Evolutionary conservation across 1,140 invertebrate species (phyloP).

Genomic region (Solenopsis invicta): DNA sequence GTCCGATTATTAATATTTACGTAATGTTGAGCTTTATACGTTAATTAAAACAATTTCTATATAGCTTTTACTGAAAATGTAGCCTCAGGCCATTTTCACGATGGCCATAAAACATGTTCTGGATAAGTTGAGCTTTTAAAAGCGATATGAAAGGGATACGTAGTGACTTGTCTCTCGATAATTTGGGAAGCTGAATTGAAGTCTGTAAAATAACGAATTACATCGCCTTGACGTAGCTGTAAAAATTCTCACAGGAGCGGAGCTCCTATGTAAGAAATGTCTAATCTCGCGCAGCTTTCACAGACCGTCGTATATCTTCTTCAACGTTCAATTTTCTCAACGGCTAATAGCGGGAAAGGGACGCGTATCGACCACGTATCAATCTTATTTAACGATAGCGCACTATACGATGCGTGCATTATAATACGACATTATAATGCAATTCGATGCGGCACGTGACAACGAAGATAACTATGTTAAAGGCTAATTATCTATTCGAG

Average conservation of each 20-base stretch:
- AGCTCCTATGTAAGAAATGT: not conserved
- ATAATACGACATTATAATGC: conserved; percentile 24
- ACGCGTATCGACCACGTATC: conserved; percentile 5
- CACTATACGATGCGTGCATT: not conserved
- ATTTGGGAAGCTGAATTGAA: conserved; percentile 2
- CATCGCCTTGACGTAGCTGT: not conserved
- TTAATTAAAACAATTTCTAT: conserved; percentile 22
- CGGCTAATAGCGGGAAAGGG: not conserved
- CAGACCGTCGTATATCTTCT: conserved; percentile 7
- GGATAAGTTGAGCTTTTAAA: conserved; percentile 23
- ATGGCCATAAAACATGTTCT: conserved; percentile 16
- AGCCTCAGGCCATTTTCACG: conserved; percentile 9
- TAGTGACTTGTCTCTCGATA: conserved; percentile 34
- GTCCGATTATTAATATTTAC: not conserved
- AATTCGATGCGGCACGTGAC: not conserved
- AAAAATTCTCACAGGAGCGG: conserved; percentile 8
- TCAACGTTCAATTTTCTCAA: conserved; percentile 24
- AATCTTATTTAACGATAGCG: conserved; percentile 32
- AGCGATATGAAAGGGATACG: not conserved
- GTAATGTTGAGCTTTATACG: not conserved
- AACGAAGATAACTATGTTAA: not conserved
- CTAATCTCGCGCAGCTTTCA: conserved; percentile 13
- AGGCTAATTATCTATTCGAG: conserved; percentile 19
- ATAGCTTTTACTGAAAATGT: conserved; percentile 33
- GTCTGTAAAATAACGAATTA: conserved; percentile 39